Evolutionary conservation across 2,113 vertebrate species (phyloP).

Genomic region (Hydrolagus affinis): DNA sequence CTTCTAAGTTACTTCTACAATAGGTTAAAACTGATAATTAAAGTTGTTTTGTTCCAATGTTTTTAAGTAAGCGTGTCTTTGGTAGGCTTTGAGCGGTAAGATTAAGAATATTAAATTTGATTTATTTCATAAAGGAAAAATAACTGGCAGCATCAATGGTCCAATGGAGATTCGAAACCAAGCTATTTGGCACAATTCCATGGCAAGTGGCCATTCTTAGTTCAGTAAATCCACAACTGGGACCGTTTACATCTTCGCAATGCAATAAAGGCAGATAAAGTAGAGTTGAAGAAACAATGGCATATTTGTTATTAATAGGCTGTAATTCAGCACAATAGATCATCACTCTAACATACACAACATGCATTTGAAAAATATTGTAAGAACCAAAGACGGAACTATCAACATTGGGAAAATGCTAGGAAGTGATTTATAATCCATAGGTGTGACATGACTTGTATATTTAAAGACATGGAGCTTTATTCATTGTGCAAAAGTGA

Average conservation of each 20-base stretch:
- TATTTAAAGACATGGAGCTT: too few species aligned
- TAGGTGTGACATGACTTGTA: too few species aligned
- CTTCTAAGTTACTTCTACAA: slow-evolving; percentile 8
- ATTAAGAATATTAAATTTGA: slow-evolving; percentile 17
- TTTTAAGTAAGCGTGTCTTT: slow-evolving; percentile 19
- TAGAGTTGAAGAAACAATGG: not conserved
- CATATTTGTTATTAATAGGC: too few species aligned
- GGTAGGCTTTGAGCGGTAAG: not conserved
- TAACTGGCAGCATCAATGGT: slow-evolving; percentile 12
- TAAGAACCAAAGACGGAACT: not conserved
- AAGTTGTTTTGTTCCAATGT: not conserved
- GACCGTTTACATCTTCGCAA: not conserved
- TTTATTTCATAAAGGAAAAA: not conserved
- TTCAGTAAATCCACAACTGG: slow-evolving; percentile 3
- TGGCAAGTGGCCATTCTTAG: not conserved
- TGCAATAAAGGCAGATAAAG: not conserved
- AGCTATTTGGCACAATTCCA: not conserved
- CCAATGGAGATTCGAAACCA: not conserved
- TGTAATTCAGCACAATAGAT: not conserved
- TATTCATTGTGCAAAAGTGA: too few species aligned
- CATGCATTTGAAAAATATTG: not conserved
- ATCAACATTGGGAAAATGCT: not conserved
- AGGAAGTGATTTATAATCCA: too few species aligned
- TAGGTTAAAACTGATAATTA: slow-evolving; percentile 19
- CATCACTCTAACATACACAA: not conserved